Base-by-base conservation (phyloP, 1,140 invertebrate genomes). In the Apis florea region DNA sequence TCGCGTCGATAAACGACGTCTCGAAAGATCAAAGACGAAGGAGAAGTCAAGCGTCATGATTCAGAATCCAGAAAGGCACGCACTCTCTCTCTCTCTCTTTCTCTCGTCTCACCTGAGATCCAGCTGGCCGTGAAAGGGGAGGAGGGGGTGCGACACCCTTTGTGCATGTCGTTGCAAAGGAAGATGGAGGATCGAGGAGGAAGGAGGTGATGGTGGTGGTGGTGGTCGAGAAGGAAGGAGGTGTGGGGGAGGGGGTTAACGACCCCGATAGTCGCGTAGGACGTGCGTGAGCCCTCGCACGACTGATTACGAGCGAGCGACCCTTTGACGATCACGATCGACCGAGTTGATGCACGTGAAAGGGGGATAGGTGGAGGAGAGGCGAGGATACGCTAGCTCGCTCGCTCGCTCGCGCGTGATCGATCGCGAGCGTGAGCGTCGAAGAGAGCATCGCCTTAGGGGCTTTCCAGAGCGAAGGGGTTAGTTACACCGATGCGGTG, bases 301-400 rank as follows among this genome's bases (percentile, higher is more conserved):
- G 89, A 89, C 89, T 89, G 89, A 90, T 90, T 90, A 89, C 89
- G 88, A 86, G 86, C 71, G 81, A 85, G 87, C 86, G 88, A 89
- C 86, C 89, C 89, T 90, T 89, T 90, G 88, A 90, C 89, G 89
- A 90, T 90, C 89, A 86, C 84, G 89, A 90, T 90, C 89, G 84
- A 83, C 84, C 83, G 72, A 70, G 77, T 84, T 81, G 82, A 84
- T 75, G 83, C 77, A 82, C 72, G 82, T 68, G 79, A 85, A 80
- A 73, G 53, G 53, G 72, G 59, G 76, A 67, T 49, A 13, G 21
- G 15, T 68, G 53, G 66, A 53, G 66, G 73, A 71, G 58, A 66
- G 58, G 69, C 81, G 53, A 15, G 53, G 70, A 68, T 71, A 26
- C 61, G 66, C 49, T n/a, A n/a, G 59, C 58, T 26, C 54, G 76